A percentile compares a stretch with the other conserved stretches of the same genome.
Evolutionary conservation across 2,797 vertebrate species (phyloP).

Genomic region (Lepilemur ruficaudatus): DNA sequence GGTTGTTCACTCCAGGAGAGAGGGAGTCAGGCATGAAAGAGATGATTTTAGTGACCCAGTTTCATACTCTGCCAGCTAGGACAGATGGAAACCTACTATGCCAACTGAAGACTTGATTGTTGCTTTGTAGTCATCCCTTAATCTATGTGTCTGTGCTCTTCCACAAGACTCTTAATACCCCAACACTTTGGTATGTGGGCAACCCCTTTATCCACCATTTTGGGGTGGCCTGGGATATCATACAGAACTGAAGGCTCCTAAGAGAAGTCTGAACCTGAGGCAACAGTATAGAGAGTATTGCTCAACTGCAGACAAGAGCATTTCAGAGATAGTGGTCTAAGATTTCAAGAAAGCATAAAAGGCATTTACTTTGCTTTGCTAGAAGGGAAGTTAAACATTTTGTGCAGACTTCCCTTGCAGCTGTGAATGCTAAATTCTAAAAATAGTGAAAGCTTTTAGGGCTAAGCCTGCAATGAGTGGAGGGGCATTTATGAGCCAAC

Average conservation of each 20-base stretch:
- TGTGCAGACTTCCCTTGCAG: background rate
- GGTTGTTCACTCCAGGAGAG: background rate
- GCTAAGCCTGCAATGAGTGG: background rate
- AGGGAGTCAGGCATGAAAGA: background rate
- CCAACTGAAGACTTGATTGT: background rate
- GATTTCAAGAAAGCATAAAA: background rate
- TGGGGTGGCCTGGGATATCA: background rate
- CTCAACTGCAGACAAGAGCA: background rate
- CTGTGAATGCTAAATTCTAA: background rate
- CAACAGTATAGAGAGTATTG: background rate
- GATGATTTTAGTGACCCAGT: background rate
- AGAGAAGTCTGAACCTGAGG: background rate
- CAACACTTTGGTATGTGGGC: background rate
- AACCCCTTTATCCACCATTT: background rate
- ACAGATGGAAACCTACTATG: background rate
- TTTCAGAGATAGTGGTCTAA: background rate
- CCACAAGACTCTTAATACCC: background rate
- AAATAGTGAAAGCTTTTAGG: background rate
- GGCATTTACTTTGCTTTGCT: background rate
- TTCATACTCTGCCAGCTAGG: background rate
- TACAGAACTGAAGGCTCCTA: background rate
- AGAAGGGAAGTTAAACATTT: background rate
- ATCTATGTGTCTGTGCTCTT: background rate
- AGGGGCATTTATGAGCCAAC: background rate
- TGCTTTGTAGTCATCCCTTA: background rate